These are phyloP conservation scores for Eupithecia abbreviata DNA, from an alignment of 2,888 invertebrate genomes.

Conservation along the genomic window DNA sequence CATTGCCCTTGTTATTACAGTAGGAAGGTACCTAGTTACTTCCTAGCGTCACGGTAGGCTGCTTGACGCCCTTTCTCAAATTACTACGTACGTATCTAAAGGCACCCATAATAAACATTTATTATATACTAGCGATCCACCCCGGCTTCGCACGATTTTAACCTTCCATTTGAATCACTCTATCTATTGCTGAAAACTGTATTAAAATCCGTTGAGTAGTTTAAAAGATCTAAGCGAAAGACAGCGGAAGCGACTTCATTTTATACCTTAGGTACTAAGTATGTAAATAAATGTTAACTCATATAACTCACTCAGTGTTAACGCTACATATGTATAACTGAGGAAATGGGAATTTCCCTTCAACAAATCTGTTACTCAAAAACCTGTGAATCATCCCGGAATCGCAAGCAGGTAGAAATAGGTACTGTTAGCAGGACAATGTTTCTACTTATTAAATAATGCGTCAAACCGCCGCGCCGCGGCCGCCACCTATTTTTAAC, in stretches of 20 bases:
- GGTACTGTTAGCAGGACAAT: not conserved
- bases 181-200: no score
- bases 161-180: no score
- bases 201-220: no score
- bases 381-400: not conserved
- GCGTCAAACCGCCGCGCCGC: not conserved
- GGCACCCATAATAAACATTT: not conserved
- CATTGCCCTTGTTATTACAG: constrained; percentile 18
- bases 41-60: constrained; percentile 17
- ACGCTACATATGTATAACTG: not conserved
- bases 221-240: no score
- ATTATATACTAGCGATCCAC: no score
- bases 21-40: constrained; percentile 16
- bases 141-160: no score
- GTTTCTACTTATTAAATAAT: not conserved
- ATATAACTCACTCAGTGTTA: no score
- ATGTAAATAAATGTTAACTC: no score
- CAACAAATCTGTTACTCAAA: not conserved
- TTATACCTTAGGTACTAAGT: no score
- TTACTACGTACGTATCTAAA: not conserved
- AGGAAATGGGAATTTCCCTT: constrained; percentile 2
- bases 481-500: not conserved
- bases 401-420: not conserved
- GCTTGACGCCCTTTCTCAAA: constrained; percentile 23
- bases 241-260: no score